Percentiles rank a stretch among this genome's conserved stretches.
These are phyloP conservation scores for Myotis brandtii DNA, from an alignment of 2,113 vertebrate genomes.

Conservation along the genomic window DNA sequence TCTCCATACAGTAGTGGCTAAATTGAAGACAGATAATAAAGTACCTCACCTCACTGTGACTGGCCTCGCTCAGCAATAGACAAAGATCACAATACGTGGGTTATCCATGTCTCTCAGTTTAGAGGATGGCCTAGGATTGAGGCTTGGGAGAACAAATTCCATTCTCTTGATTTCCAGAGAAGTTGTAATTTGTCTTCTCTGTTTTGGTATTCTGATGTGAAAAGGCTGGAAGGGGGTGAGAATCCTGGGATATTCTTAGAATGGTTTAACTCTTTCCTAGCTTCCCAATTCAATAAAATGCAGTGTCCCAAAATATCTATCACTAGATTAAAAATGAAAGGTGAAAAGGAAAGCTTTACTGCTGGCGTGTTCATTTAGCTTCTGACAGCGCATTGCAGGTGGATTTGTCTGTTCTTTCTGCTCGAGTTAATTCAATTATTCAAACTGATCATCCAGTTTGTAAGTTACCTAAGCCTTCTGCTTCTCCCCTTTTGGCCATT, in stretches of 20 bases:
- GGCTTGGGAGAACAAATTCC: background rate
- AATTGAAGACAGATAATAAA: background rate
- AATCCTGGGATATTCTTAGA: background rate
- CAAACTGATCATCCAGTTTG: background rate
- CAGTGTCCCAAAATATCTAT: background rate
- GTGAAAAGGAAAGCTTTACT: background rate
- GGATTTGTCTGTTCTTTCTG: background rate
- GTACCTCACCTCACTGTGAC: background rate
- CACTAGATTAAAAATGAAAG: background rate
- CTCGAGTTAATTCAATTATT: background rate
- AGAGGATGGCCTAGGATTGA: background rate
- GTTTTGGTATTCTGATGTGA: background rate
- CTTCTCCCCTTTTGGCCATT: background rate
- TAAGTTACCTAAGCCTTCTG: background rate
- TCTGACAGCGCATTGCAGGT: background rate
- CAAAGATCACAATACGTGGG: background rate
- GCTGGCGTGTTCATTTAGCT: background rate
- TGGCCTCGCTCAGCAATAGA: background rate
- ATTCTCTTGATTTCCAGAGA: background rate
- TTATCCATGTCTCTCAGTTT: background rate
- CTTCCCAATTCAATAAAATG: background rate
- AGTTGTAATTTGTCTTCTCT: background rate
- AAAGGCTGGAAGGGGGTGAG: background rate
- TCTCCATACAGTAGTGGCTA: accelerated
- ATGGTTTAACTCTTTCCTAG: background rate